Evolutionary conservation across 2,888 invertebrate species (phyloP).

Genomic region (Drosophila melanosoma): DNA sequence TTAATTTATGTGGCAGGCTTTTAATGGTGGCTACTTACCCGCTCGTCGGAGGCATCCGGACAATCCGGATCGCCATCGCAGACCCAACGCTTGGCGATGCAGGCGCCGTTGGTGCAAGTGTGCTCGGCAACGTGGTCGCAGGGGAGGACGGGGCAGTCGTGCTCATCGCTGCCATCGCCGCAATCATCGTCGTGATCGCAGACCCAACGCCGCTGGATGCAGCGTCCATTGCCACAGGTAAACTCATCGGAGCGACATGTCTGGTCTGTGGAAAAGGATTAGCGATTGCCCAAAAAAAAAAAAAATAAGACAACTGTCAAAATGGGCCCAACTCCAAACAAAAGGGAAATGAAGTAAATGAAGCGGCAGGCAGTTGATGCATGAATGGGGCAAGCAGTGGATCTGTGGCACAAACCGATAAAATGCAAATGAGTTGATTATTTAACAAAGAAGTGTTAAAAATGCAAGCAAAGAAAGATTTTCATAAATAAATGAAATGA

Average conservation of each 20-base stretch:
- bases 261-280: conserved; percentile 88
- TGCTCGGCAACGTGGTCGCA: conserved; percentile 91
- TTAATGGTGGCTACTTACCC: conserved; percentile 85
- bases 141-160: conserved; percentile 89
- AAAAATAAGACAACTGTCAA: conserved; percentile 1
- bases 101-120: conserved; percentile 91
- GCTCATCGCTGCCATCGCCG: conserved; percentile 93
- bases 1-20: conserved; percentile 46
- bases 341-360: conserved; percentile 51
- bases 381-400: conserved; percentile 31
- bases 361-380: conserved; percentile 43
- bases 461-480: neutral
- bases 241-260: conserved; percentile 97
- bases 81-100: conserved; percentile 93
- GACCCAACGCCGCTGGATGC: conserved; percentile 94
- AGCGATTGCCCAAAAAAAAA: conserved; percentile 4
- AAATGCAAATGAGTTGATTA: conserved; percentile 10
- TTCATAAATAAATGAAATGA: neutral
- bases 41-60: conserved; percentile 93
- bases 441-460: neutral
- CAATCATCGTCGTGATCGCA: conserved; percentile 96
- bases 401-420: conserved; percentile 14
- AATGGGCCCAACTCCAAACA: conserved; percentile 18
- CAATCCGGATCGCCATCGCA: conserved; percentile 97
- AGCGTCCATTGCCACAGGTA: conserved; percentile 95